Conservation (phyloP, 2,797 vertebrate species). For the Channallabes apus region DNA sequence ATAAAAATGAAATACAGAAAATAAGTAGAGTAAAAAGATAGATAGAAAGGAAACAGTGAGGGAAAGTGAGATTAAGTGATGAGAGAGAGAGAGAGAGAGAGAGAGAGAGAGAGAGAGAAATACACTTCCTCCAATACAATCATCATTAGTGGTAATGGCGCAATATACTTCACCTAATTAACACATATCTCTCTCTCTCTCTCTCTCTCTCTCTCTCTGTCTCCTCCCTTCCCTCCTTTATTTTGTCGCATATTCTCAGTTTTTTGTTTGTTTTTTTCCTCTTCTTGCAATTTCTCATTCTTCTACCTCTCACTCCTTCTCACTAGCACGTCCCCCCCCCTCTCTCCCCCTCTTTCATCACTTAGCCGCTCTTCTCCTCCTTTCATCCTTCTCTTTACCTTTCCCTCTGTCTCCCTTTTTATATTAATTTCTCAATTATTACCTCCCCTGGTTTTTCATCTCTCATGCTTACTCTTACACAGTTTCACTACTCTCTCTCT, state of each 20-base stretch:
- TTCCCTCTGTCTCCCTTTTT: neutral
- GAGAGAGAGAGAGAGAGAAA: too few species aligned
- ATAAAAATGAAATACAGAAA: neutral
- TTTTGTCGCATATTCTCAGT: neutral
- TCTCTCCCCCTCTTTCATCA: neutral
- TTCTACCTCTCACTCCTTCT: too few species aligned
- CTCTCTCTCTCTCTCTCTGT: neutral
- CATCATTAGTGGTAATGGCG: slow-evolving; percentile 1
- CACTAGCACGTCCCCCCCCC: too few species aligned
- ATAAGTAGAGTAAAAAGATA: neutral
- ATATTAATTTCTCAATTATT: neutral
- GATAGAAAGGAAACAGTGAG: neutral
- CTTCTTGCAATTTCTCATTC: neutral
- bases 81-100: neutral
- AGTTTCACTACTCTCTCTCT: neutral
- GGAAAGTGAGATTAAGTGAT: neutral
- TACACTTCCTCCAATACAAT: neutral
- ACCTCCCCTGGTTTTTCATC: neutral
- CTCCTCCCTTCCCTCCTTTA: neutral
- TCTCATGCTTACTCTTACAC: neutral
- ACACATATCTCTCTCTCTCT: neutral
- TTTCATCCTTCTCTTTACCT: neutral
- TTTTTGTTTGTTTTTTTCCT: neutral
- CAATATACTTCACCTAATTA: neutral
- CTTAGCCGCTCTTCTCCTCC: neutral